Evolutionary conservation across 2,797 vertebrate genomes (phyloP), one percentile per base, ranked within the genome.

Genomic region (Anableps anableps): DNA sequence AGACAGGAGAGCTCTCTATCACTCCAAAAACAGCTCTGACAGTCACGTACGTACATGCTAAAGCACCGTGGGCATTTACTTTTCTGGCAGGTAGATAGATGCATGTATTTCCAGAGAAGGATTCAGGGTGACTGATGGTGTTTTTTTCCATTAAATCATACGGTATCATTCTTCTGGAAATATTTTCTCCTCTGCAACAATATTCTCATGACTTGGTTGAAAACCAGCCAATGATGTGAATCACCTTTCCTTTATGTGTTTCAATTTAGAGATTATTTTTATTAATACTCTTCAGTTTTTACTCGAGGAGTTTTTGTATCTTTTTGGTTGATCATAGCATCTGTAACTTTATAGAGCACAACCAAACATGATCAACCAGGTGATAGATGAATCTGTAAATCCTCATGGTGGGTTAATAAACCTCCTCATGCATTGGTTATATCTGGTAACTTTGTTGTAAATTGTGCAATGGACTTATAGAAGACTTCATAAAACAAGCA

Each of bases 1-100:
- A 78, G 82, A 80, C 79, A 80, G 85, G 81, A 77, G 79, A 90
- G 75, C 80, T 76, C 87, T 93, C 88, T 66, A 86, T 88, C 90
- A 78, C 76, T 86, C 86, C 41, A 76, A 85, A 86, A 89, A 79
- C 76, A 78, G 83, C 90, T 66, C 85, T 51, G 87, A 92, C 88
- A 93, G 84, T 80, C 82, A 71, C 55, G 17, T 48, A 76, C 81
- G 81, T 80, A 75, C 78, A 71, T 73, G 80, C 84, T 71, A 85
- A 73, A 66, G 75, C 53, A 83, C 86, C 43, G 29, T 64, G 73
- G 80, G 78, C 75, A 73, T 84, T 83, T 53, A 81, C 77, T 31
- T 45, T 19, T 47, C 80, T 88, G 80, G 75, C 90, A 87, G 87
- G 87, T 83, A 72, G 81, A 83, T 83, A 72, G 81, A 83, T 55